Evolutionary conservation across 2,797 vertebrate species (phyloP).

Genomic region (Takifugu rubripes): DNA sequence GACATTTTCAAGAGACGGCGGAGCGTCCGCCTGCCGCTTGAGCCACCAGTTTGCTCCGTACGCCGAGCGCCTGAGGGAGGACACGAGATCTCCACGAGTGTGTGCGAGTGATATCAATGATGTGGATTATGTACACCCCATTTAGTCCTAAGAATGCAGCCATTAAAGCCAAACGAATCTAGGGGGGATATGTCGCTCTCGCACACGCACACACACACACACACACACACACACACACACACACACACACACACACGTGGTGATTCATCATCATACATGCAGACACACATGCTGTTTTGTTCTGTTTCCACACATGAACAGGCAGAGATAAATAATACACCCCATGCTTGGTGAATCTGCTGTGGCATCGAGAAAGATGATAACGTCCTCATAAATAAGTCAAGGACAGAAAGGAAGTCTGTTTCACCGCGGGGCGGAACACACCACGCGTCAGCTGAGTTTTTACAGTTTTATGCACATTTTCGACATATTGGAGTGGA

Average conservation of each 20-base stretch:
- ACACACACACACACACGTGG: not conserved
- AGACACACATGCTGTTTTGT: conserved; percentile 1
- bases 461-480: too few relatives aligned
- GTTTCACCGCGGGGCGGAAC: not conserved
- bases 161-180: conserved; percentile 41
- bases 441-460: too few relatives aligned
- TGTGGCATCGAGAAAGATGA: conserved; percentile 11
- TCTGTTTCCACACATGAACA: conserved; percentile 23
- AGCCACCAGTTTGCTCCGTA: conserved; percentile 28
- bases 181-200: conserved; percentile 41
- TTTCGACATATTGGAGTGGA: too few relatives aligned
- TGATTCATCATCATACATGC: not conserved
- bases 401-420: conserved; percentile 27
- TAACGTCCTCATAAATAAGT: conserved; percentile 52
- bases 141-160: conserved; percentile 65
- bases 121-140: conserved; percentile 62
- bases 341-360: conserved; percentile 19
- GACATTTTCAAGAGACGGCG: conserved; percentile 34
- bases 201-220: conserved; percentile 11
- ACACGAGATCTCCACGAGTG: conserved; percentile 10
- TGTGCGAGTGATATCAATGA: conserved; percentile 48
- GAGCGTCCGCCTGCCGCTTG: conserved; percentile 2
- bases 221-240: not conserved
- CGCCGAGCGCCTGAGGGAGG: conserved; percentile 27
- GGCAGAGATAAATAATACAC: conserved; percentile 49